phyloP scores from a whole-genome alignment of 2,113 vertebrate species.

The Crotalus horridus region DNA sequence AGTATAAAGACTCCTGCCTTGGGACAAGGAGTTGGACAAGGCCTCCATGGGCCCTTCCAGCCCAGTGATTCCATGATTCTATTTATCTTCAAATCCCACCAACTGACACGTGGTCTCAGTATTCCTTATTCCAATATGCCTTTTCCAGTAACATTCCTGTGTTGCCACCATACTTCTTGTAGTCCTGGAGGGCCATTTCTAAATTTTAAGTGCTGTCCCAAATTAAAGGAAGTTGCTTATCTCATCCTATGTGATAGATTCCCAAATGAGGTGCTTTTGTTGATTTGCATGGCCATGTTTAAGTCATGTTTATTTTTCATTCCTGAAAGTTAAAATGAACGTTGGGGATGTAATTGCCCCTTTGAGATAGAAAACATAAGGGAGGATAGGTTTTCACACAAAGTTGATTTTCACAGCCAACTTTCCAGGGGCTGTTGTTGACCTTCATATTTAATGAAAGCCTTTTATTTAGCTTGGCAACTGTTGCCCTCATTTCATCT shows the following conservation, averaged over 20 bases:
- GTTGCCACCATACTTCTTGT: not conserved
- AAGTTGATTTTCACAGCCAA: constrained; percentile 61
- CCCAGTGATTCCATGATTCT: not conserved
- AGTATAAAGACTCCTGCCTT: not conserved
- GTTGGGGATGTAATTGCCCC: constrained; percentile 56
- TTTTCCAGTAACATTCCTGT: not conserved
- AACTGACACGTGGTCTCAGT: not conserved
- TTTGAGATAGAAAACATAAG: constrained; percentile 49
- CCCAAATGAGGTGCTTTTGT: constrained; percentile 25
- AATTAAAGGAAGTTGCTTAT: not conserved
- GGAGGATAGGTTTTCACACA: constrained; percentile 59
- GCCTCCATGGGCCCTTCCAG: not conserved
- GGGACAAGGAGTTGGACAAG: not conserved
- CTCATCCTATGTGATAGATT: not conserved
- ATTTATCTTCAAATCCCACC: not conserved
- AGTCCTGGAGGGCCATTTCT: not conserved
- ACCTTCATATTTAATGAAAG: constrained; percentile 66
- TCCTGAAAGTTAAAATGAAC: constrained; percentile 63
- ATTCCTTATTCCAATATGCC: not conserved
- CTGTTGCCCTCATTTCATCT: constrained; percentile 60
- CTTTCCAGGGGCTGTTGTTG: constrained; percentile 61
- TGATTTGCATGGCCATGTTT: constrained; percentile 61
- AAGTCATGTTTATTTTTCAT: constrained; percentile 56
- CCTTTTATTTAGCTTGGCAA: constrained; percentile 71
- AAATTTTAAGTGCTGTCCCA: not conserved